Conservation (phyloP, 1,140 invertebrate species). For the silkworm (Bombyx mori) region ASM3026992v2 NC_085113.1:8471001-8471500, state of each 20-base stretch:
- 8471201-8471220: slow-evolving; percentile 49
- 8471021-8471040: no score
- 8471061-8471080: no score
- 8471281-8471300: slow-evolving; percentile 59
- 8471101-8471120: no score
- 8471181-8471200: slow-evolving; percentile 46
- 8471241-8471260: slow-evolving; percentile 34
- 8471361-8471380: slow-evolving; percentile 42
- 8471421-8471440: no score
- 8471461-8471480: no score
- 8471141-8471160: slow-evolving; percentile 17
- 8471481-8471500: no score
- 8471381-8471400: slow-evolving; percentile 27
- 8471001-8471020: no score
- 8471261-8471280: slow-evolving; percentile 57
- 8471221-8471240: slow-evolving; percentile 59
- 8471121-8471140: no score
- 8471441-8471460: no score
- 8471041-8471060: no score
- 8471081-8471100: no score
- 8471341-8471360: slow-evolving; percentile 53
- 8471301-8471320: slow-evolving; percentile 60
- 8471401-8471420: no score
- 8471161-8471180: slow-evolving; percentile 34
- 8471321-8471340: slow-evolving; percentile 42